Evolutionary conservation across 2,113 vertebrate species (phyloP), one percentile per base, ranked within the genome.

Genomic region (Osmerus mordax): DNA sequence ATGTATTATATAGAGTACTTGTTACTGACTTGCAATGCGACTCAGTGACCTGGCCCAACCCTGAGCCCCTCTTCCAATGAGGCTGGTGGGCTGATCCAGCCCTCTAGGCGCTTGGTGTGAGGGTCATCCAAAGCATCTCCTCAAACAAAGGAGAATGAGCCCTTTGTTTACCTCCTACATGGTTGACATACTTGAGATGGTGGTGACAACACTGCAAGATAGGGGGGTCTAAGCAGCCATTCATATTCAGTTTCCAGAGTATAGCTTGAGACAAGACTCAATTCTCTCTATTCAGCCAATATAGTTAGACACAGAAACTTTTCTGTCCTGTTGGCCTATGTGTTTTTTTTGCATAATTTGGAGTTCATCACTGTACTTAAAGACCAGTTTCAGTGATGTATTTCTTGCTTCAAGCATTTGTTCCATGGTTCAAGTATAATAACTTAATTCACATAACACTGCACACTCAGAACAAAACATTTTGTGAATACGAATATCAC

Each of bases 101-200:
- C 18, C 70, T 32, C 21, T 67, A 75, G 77, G 65, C 19, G 8
- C n/a, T 78, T 61, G 81, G 72, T 72, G 66, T 68, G 70, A 29
- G 72, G 68, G 86, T 88, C 84, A 89, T 91, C 68, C 81, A 84
- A 80, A 67, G 69, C 63, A 64, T 78, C 53, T 74, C 68, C 70
- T 73, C 66, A 70, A 70, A 83, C 71, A 77, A 74, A 84, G 78
- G 68, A 90, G 82, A 92, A 92, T 88, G 76, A 78, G 63, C 29
- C 75, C 66, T 56, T 91, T 92, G 87, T 91, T 82, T 54, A 74
- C 76, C 73, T 87, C 87, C 89, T 72, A 87, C 91, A 84, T 75
- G 63, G 75, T 80, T 73, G 36, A 52, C 88, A 92, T 92, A 81
- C 73, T 88, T 88, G 29, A 80, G 76, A 92, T 91, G 62, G 59